phyloP scores from a whole-genome alignment of 2,113 vertebrate species.

The Lasiurus cinereus region DNA sequence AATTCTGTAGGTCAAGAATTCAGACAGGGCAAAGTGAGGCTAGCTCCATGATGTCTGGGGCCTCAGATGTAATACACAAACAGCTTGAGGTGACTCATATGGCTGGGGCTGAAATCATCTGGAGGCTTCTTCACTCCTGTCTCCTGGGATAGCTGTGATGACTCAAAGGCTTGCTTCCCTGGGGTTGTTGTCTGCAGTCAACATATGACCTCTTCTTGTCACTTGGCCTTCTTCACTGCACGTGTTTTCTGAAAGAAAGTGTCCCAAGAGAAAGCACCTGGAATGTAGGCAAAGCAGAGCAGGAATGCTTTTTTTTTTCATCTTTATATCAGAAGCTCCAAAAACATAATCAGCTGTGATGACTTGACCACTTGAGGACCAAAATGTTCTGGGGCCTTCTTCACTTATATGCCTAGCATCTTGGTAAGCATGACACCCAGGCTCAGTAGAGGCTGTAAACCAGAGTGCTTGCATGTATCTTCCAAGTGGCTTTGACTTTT shows the following conservation, averaged over 20 bases:
- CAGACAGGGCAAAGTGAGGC: background rate
- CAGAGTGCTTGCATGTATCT: background rate
- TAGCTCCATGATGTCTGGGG: background rate
- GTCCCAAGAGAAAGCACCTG: too few relatives aligned
- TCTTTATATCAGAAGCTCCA: background rate
- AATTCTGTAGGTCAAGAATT: background rate
- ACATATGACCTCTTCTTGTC: background rate
- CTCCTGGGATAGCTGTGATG: background rate
- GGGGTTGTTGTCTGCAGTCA: background rate
- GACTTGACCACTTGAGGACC: background rate
- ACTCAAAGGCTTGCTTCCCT: constrained; percentile 8
- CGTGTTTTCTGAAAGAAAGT: background rate
- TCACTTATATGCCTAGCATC: background rate
- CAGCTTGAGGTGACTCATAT: constrained; percentile 7
- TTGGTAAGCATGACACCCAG: background rate
- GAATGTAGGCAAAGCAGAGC: background rate
- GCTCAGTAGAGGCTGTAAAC: background rate
- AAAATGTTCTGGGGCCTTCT: background rate
- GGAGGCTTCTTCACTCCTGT: background rate
- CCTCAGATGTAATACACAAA: background rate
- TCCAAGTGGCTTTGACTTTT: background rate
- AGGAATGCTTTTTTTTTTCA: background rate
- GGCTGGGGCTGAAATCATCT: background rate
- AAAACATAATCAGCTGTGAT: background rate
- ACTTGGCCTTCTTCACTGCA: background rate